Evolutionary conservation across 1,140 invertebrate species (phyloP), one percentile per base, ranked within the genome.

Genomic region (Plodia interpunctella): DNA sequence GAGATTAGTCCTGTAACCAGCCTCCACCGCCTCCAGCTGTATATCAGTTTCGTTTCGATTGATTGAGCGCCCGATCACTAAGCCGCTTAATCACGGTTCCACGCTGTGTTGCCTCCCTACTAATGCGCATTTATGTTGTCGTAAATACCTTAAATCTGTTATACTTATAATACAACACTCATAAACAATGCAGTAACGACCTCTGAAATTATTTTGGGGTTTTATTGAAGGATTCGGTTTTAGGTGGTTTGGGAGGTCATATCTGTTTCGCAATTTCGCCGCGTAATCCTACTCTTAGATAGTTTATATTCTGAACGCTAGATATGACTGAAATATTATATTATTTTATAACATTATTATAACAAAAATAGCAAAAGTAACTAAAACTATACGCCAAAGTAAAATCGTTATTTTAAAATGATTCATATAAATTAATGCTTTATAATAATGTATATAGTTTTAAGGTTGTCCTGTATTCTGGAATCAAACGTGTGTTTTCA

Each of bases 31-130:
- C 38, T 17, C 0, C 38, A n/a, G 13, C 38, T 15, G n/a, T 5
- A 44, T 44, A 44, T 44, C 13, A 10, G 38, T 15, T 15, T 35
- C 32, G 32, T 35, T 35, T 15, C 38, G 38, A 44, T 44, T 44
- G 38, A 44, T 44, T 44, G n/a, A 44, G 15, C 38, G 38, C n/a
- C 38, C 38, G 38, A 44, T 44, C 38, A 44, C 13, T 44, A 44
- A 44, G 38, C 38, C 13, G 38, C n/a, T 44, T 44, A 44, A 44
- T 44, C 38, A 44, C 38, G 38, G 13, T 15, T 44, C 38, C 38
- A 44, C 38, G 38, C 38, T 44, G 38, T 44, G 38, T 44, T 44
- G 38, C 38, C 38, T 44, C n/a, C 38, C 38, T 44, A 44, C 38
- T 44, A 44, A 44, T 17, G 38, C 38, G 0, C 38, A 44, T 44